Evolutionary conservation across 1,140 invertebrate genomes (phyloP), one percentile per base, ranked within the genome.

Genomic region (Cylas formicarius): DNA sequence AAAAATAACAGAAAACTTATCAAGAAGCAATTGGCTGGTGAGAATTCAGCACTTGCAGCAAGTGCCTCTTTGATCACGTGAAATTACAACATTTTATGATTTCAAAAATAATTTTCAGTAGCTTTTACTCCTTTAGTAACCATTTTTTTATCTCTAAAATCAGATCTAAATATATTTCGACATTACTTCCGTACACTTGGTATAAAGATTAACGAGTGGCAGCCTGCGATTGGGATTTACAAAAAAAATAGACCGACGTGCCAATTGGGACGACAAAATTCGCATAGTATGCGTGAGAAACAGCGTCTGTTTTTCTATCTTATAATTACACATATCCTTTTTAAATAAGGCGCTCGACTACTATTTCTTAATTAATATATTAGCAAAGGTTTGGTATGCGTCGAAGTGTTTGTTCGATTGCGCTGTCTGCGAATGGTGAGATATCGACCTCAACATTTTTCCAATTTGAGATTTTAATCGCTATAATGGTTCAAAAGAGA

Each of bases 331-430:
- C 28, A 22, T 27, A 14, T 38, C 20, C 20, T 24, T 27, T 27
- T 38, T 38, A 26, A 24, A 38, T 38, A 38, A 38, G 24, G 20
- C n/a, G 11, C 14, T 8, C 36, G 28, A 38, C 28, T 38, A 38
- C 16, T 11, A 14, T 20, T 38, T 26, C 16, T 18, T 38, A 38
- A 38, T 38, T 38, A 38, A 38, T 38, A 38, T 38, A 38, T 38
- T 38, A 38, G 28, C n/a, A 26, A 22, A 27, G 14, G 36, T 22
- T 27, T 24, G 36, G 36, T 27, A 38, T 38, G 36, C 20, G 16
- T 20, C 14, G 11, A 20, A 26, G 36, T 38, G 36, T 38, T 38
- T 38, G 20, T 26, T 38, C 28, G n/a, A n/a, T n/a, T n/a, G n/a
- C n/a, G n/a, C 8, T 38, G 14, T 38, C 21, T 20, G 24, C 36